Percentiles rank a stretch among this genome's conserved stretches.
phyloP scores from a whole-genome alignment of 2,113 vertebrate species.

The Tauraco erythrolophus region DNA sequence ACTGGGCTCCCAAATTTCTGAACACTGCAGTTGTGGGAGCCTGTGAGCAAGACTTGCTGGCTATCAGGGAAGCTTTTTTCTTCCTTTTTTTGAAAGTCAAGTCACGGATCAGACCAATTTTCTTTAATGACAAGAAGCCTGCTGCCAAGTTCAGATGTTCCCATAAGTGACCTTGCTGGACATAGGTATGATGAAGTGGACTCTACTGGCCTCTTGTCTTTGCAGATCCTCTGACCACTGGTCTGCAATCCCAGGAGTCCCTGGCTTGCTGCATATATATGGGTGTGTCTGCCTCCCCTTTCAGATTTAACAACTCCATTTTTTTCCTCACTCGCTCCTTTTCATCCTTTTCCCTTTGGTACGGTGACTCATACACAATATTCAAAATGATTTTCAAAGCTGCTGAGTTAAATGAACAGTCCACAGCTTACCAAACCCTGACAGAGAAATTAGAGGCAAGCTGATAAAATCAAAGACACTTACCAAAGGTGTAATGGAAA shows the following conservation, averaged over 20 bases:
- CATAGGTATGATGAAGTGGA: accelerated
- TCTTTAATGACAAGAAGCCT: neutral
- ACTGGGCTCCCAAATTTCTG: neutral
- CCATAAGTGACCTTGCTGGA: neutral
- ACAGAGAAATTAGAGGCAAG: constrained; percentile 15
- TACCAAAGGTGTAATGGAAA: constrained; percentile 27
- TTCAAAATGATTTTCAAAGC: constrained; percentile 23
- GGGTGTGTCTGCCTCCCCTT: neutral
- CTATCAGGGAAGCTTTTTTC: neutral
- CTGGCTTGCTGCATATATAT: neutral
- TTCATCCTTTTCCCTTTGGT: neutral
- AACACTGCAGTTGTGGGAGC: neutral
- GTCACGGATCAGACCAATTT: neutral
- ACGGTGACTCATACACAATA: neutral
- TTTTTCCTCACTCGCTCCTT: neutral
- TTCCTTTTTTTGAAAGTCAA: neutral
- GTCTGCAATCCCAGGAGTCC: neutral
- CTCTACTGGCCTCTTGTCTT: neutral
- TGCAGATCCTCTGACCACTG: neutral
- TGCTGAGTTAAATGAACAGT: neutral
- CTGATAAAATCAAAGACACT: constrained; percentile 35
- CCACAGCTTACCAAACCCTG: neutral
- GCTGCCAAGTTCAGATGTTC: neutral
- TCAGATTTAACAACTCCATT: neutral
- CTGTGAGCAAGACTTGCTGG: neutral